Conservation (phyloP, 2,113 vertebrate species). For the Cranoglanis bouderius region DNA sequence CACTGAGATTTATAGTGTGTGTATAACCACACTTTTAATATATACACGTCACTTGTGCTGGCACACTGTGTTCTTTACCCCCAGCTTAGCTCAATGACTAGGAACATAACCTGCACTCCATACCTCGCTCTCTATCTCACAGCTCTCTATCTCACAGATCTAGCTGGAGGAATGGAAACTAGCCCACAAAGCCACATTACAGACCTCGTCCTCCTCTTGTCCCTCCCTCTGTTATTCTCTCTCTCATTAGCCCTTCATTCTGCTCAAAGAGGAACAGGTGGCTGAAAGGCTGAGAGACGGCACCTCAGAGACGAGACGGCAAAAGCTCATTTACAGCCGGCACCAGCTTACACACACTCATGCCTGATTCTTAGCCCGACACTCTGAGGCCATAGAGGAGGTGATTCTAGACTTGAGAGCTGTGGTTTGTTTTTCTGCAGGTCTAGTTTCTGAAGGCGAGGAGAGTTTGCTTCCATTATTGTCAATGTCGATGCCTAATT, state of each 20-base stretch:
- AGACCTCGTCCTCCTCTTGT: slow-evolving; percentile 3
- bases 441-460: background rate
- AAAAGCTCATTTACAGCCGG: slow-evolving; percentile 27
- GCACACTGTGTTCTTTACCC: background rate
- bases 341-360: background rate
- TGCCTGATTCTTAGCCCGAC: slow-evolving; percentile 3
- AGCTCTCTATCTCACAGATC: background rate
- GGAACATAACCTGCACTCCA: background rate
- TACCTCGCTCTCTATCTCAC: background rate
- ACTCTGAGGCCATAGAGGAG: background rate
- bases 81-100: background rate
- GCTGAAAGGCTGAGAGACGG: slow-evolving; percentile 38
- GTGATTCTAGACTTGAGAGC: background rate
- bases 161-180: slow-evolving; percentile 21
- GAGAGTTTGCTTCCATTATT: background rate
- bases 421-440: slow-evolving; percentile 8
- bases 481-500: background rate
- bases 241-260: slow-evolving; percentile 45
- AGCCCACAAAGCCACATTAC: slow-evolving; percentile 41
- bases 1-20: slow-evolving; percentile 5
- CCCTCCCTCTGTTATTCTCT: slow-evolving; percentile 40
- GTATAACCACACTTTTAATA: slow-evolving; percentile 10
- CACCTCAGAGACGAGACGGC: slow-evolving; percentile 32
- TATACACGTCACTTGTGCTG: background rate
- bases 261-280: slow-evolving; percentile 47